Evolutionary conservation across 2,797 vertebrate genomes (phyloP), one percentile per base, ranked within the genome.

Genomic region (Melanotaenia boesemani): DNA sequence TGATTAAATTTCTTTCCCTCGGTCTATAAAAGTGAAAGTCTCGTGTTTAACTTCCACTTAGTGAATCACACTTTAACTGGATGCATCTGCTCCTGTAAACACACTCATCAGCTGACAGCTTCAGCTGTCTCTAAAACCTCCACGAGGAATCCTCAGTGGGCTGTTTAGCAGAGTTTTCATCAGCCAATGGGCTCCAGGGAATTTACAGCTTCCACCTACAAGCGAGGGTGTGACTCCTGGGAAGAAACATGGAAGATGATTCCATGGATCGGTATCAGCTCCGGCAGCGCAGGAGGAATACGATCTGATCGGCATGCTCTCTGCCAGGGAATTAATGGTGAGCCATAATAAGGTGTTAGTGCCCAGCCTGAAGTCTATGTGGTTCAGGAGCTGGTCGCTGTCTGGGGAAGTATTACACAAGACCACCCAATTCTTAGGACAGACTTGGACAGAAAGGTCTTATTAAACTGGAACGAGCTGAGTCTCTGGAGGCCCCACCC

Each of bases 341-440:
- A 58, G 77, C 69, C 73, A 74, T 72, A 77, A 86, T 84, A 81
- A 83, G 62, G 58, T 84, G 78, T 75, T 79, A 65, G 69, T 65
- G 68, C 76, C 46, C 1, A 0, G 57, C 67, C 72, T 36, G 22
- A 34, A 36, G 67, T 56, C 73, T 77, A 36, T 78, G 67, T 41
- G 56, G 72, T 74, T 24, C 75, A 13, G 46, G 37, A 77, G 37
- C 20, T 15, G n/a, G 50, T 50, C 18, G 48, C 48, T 50, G 2
- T 8, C 48, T 56, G 1, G 6, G 30, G 26, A 39, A 67, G 54
- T 46, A 28, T 77, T 59, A 80, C 62, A 76, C 69, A 70, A 72
- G 66, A 68, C 22, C 30, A 32, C 55, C 34, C 46, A 44, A n/a
- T n/a, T n/a, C n/a, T n/a, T n/a, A n/a, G n/a, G n/a, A n/a, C n/a